phyloP scores from a whole-genome alignment of 2,113 vertebrate species.

The Accipiter virgatus region DNA sequence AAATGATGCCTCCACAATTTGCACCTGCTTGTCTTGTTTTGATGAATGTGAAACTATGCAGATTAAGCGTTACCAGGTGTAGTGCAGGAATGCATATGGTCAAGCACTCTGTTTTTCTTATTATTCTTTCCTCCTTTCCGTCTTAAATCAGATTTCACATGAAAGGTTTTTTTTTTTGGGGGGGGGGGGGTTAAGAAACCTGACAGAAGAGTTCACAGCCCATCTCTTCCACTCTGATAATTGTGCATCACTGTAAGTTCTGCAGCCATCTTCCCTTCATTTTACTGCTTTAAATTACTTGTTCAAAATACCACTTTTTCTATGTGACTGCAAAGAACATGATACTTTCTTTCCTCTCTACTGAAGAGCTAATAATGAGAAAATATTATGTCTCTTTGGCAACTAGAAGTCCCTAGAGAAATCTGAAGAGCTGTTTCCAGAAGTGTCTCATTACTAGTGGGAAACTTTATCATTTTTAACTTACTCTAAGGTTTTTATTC shows the following conservation, averaged over 20 bases:
- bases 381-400: constrained; percentile 72
- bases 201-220: constrained; percentile 26
- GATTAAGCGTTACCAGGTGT: neutral
- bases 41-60: constrained; percentile 1
- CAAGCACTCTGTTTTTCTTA: neutral
- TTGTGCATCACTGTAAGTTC: constrained; percentile 19
- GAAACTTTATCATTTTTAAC: constrained; percentile 63
- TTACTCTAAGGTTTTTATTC: constrained; percentile 41
- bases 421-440: constrained; percentile 63
- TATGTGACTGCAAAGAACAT: constrained; percentile 37
- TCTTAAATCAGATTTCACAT: constrained; percentile 46
- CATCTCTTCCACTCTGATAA: constrained; percentile 33
- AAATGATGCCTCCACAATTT: neutral
- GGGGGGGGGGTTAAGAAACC: neutral
- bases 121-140: neutral
- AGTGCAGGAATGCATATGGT: neutral
- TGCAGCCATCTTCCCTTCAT: constrained; percentile 12
- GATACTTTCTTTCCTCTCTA: constrained; percentile 29
- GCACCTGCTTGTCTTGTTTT: constrained; percentile 25
- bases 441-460: constrained; percentile 59
- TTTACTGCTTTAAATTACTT: constrained; percentile 56
- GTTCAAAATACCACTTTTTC: constrained; percentile 54
- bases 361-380: constrained; percentile 73
- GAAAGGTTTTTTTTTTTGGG: neutral
- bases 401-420: constrained; percentile 67